phyloP scores from a whole-genome alignment of 2,113 vertebrate genomes.

The Nettapus auritus region DNA sequence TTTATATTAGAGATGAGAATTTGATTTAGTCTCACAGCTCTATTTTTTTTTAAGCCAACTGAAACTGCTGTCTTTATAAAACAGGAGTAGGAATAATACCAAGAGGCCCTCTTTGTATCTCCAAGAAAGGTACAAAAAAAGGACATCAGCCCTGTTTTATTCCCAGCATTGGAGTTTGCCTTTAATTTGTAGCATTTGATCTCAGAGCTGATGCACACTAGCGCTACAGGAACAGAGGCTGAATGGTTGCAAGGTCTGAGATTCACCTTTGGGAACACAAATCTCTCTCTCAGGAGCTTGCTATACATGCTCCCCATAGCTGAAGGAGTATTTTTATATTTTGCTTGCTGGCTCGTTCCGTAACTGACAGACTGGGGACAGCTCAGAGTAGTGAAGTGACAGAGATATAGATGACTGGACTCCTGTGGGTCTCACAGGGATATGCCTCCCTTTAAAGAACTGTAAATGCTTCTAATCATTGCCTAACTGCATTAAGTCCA shows the following conservation, averaged over 20 bases:
- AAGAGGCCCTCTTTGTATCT: neutral
- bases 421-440: constrained; percentile 74
- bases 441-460: constrained; percentile 74
- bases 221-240: neutral
- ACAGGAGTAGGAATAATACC: neutral
- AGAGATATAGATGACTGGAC: constrained; percentile 69
- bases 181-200: constrained; percentile 2
- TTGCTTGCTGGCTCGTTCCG: neutral
- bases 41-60: neutral
- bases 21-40: neutral
- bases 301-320: constrained; percentile 1
- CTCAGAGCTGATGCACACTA: neutral
- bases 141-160: neutral
- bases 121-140: neutral
- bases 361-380: constrained; percentile 83
- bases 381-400: constrained; percentile 73
- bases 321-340: constrained; percentile 50
- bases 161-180: neutral
- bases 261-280: constrained; percentile 48
- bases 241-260: neutral
- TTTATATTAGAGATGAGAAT: neutral
- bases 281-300: constrained; percentile 27
- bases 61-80: neutral
- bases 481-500: constrained; percentile 65
- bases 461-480: constrained; percentile 82